These are phyloP conservation scores for Myotis vivesi DNA, from an alignment of 2,797 vertebrate genomes.

Conservation along the genomic window DNA sequence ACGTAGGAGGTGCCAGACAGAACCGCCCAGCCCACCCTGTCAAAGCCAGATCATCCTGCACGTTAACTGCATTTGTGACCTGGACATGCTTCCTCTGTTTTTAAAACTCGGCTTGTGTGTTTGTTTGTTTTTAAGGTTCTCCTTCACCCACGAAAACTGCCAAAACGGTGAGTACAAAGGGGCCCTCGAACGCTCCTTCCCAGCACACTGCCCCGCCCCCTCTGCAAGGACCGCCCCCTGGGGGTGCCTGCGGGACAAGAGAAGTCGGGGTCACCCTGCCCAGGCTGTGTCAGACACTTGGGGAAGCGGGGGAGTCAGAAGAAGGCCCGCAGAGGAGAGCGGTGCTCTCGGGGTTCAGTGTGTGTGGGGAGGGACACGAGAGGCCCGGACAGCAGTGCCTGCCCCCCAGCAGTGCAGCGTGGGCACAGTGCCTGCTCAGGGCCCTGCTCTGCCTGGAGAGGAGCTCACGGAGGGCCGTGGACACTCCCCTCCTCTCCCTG, in stretches of 20 bases:
- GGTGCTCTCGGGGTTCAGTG: neutral
- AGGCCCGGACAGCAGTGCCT: neutral
- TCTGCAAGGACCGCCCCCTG: neutral
- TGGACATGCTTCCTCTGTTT: conserved; percentile 52
- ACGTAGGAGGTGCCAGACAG: neutral
- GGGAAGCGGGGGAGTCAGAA: neutral
- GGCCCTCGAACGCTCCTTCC: neutral
- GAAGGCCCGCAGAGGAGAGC: neutral
- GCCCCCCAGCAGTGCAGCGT: neutral
- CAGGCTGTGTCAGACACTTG: neutral
- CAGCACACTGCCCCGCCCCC: rapidly evolving
- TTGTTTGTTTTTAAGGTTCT: conserved; percentile 88
- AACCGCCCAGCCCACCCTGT: neutral
- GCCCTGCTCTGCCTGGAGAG: neutral
- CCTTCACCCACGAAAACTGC: conserved; percentile 94
- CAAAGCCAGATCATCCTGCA: conserved; percentile 17
- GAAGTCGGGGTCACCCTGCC: neutral
- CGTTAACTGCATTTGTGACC: conserved; percentile 22
- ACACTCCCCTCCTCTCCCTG: neutral
- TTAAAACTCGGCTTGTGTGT: conserved; percentile 61
- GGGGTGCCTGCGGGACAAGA: too few species aligned
- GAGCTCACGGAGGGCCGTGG: neutral
- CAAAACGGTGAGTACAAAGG: conserved; percentile 83
- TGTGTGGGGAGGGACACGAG: neutral
- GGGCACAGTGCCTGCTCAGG: neutral